Conservation (phyloP, 2,888 invertebrate species). For the Cyclophora punctaria region DNA sequence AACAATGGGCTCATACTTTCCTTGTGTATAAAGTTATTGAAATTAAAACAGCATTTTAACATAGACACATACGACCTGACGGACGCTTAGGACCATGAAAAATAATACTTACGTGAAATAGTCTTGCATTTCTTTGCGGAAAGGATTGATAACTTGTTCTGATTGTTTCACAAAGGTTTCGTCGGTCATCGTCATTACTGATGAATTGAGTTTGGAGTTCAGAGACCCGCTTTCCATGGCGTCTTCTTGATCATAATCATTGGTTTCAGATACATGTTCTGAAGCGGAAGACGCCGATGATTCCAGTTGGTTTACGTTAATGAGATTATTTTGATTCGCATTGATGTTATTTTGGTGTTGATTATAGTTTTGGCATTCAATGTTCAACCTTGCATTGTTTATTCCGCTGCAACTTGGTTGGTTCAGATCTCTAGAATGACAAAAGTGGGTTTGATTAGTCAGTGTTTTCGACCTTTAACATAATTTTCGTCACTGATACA, state of each 20-base stretch:
- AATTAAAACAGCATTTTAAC: no score
- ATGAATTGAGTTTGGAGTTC: constrained; percentile 24
- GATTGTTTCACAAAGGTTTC: constrained; percentile 5
- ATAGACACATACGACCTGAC: no score
- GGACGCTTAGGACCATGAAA: no score
- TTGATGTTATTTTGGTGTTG: no score
- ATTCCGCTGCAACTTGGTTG: constrained; percentile 35
- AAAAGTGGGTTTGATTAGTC: no score
- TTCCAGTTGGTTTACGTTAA: constrained; percentile 22
- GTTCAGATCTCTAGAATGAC: constrained; percentile 32
- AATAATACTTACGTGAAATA: constrained; percentile 40
- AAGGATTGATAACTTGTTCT: constrained; percentile 21
- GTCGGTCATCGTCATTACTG: constrained; percentile 19
- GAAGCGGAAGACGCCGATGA: constrained; percentile 38
- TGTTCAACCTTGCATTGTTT: constrained; percentile 19
- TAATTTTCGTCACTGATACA: no score
- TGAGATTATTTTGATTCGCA: constrained; percentile 2
- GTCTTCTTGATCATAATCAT: constrained; percentile 36
- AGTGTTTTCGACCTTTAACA: no score
- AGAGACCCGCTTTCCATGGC: constrained; percentile 2
- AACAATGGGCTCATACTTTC: no score
- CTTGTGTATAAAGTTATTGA: no score
- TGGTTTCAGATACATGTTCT: constrained; percentile 34
- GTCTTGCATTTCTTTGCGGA: constrained; percentile 46
- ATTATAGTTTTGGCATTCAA: constrained; percentile 19